Percentiles rank a stretch among this genome's conserved stretches.
phyloP scores from a whole-genome alignment of 2,888 invertebrate species.

The Xestia c-nigrum region DNA sequence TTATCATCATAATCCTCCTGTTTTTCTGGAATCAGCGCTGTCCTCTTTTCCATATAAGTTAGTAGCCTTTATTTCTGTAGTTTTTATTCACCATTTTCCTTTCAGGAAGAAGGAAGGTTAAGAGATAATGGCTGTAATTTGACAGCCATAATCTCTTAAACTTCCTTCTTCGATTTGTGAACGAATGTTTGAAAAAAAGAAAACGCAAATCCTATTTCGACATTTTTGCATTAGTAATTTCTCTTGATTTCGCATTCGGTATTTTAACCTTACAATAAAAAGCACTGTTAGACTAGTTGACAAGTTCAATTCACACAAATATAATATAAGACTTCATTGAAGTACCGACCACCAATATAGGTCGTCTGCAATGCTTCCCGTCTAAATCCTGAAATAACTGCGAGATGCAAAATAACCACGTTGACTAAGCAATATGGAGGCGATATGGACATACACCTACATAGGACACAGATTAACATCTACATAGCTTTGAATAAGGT shows the following conservation, averaged over 20 bases:
- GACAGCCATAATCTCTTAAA: too few species aligned
- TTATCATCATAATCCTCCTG: background rate
- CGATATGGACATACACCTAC: constrained; percentile 46
- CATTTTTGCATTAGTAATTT: background rate
- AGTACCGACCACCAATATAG: constrained; percentile 70
- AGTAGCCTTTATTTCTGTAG: background rate
- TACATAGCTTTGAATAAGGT: constrained; percentile 31
- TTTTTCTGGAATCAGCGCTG: background rate
- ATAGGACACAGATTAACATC: constrained; percentile 42
- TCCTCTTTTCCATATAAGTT: background rate
- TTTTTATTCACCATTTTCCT: background rate
- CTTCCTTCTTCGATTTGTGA: background rate
- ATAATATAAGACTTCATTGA: constrained; percentile 65
- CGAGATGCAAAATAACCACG: constrained; percentile 63
- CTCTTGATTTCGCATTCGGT: background rate
- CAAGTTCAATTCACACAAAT: constrained; percentile 63
- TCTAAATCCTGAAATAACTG: constrained; percentile 75
- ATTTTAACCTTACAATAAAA: background rate
- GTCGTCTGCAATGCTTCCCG: constrained; percentile 79
- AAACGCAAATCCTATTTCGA: background rate
- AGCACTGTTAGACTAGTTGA: constrained; percentile 26
- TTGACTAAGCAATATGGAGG: constrained; percentile 58
- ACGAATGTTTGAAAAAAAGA: background rate
- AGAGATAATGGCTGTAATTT: too few species aligned
- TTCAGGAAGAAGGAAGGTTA: too few species aligned